phyloP scores from a whole-genome alignment of 2,888 invertebrate genomes.

The Latrodectus hesperus region DNA sequence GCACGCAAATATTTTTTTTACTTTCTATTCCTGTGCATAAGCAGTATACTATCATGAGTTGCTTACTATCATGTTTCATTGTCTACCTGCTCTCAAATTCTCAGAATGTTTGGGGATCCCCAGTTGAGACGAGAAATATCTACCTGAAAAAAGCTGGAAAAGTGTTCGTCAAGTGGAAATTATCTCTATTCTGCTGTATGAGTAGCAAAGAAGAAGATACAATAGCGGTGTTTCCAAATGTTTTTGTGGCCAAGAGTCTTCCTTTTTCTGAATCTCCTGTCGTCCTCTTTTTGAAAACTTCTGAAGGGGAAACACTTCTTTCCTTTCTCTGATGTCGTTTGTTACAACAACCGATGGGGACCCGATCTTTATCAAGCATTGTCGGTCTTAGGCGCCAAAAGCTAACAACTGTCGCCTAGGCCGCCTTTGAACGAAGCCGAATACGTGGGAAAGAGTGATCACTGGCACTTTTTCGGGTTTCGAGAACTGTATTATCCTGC shows the following conservation, averaged over 20 bases:
- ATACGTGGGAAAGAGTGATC: not conserved
- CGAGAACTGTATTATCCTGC: no score
- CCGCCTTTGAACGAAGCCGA: slow-evolving; percentile 30
- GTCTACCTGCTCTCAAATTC: no score
- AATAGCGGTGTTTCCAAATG: slow-evolving; percentile 30
- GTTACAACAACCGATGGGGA: not conserved
- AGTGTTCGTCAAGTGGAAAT: no score
- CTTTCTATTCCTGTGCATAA: no score
- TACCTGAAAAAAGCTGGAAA: no score
- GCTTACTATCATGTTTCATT: no score
- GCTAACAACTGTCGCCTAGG: slow-evolving; percentile 59
- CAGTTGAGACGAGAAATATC: no score
- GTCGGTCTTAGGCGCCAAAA: slow-evolving; percentile 63
- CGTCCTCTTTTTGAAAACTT: no score
- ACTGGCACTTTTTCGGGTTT: not conserved
- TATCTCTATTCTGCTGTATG: not conserved
- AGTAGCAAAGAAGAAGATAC: slow-evolving; percentile 2
- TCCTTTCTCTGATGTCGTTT: slow-evolving; percentile 6
- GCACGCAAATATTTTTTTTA: no score
- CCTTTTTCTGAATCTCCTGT: slow-evolving; percentile 6
- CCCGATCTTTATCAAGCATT: slow-evolving; percentile 59
- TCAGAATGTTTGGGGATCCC: no score
- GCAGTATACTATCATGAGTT: no score
- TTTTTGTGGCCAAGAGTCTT: slow-evolving; percentile 27
- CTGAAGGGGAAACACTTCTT: slow-evolving; percentile 43